Base-by-base conservation (phyloP, 92 coral and sea anemone genomes). In the Zoanthus sociatus region DNA sequence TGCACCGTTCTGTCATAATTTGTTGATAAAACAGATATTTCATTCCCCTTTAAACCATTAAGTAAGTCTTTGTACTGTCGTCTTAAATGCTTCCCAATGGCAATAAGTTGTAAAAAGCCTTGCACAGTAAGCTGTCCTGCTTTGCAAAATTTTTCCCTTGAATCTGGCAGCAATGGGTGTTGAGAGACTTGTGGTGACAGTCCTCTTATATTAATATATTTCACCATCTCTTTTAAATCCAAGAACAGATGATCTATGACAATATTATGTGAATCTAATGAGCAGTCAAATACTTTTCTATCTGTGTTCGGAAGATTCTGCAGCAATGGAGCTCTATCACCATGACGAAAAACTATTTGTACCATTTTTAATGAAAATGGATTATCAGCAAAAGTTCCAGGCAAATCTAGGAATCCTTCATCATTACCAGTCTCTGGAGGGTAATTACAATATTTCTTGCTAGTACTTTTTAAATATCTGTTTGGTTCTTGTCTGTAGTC, bases 281-380 rank as follows among this genome's bases (percentile, higher is more conserved):
- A 90, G 67, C 99, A 97, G 79, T 92, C 92, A 47, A 87, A 92
- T 44, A 91, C 67, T 67, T 58, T 72, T 64, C 54, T 84, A 37
- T 93, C 94, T 61, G 93, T 75, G 72, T 86, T 89, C 15, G 88
- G 86, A 72, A 95, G 61, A 58, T 76, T 18, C 7, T 14, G 70
- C 3, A 50, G 37, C 4, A 89, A 73, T 1, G 95, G 95, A 58
- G 99, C 64, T 53, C 99, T 91, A 76, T 97, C 99, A 8, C 99
- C 99, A 95, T 97, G 99, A 3, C 99, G 91, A 60, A 93, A 82
- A 5, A 95, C 26, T 17, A 93, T 87, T 73, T 97, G 98, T 3
- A 91, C 95, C 93, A 91, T 90, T 83, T 93, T 87, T 44, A 97
- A 87, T 15, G 73, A 84, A 82, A 88, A 92, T 46, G 73, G 83